Percentiles rank a stretch among this genome's conserved stretches.
Conservation (phyloP, 2,797 vertebrate genomes). For the Spea hammondii region DNA sequence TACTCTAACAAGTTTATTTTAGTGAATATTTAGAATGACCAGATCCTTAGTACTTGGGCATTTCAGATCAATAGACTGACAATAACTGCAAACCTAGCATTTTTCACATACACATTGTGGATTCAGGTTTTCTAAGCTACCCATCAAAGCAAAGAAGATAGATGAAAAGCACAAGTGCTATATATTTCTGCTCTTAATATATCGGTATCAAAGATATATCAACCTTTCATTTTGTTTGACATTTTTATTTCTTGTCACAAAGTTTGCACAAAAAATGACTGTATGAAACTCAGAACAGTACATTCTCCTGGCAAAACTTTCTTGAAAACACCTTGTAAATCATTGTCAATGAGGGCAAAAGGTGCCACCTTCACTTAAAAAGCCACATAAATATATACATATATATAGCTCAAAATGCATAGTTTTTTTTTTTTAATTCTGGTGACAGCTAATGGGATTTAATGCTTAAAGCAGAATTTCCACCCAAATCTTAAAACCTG, state of each 20-base stretch:
- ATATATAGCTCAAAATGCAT: no score
- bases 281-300: constrained; percentile 42
- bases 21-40: neutral
- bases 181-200: constrained; percentile 52
- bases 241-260: constrained; percentile 56
- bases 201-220: constrained; percentile 57
- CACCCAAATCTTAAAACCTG: no score
- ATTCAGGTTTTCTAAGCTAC: constrained; percentile 38
- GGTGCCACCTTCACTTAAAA: constrained; percentile 9
- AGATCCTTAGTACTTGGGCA: neutral
- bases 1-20: neutral
- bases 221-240: constrained; percentile 57
- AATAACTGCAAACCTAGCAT: constrained; percentile 32
- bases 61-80: neutral
- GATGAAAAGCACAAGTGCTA: constrained; percentile 41
- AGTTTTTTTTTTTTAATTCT: no score
- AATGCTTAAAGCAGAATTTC: no score
- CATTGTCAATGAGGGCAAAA: constrained; percentile 34
- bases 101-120: constrained; percentile 20
- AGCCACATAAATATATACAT: neutral
- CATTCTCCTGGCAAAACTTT: constrained; percentile 44
- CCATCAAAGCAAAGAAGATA: constrained; percentile 43
- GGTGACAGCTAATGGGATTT: no score
- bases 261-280: constrained; percentile 43
- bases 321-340: constrained; percentile 43